A percentile compares a stretch with the other conserved stretches of the same genome.
These are phyloP conservation scores for Eupithecia dodoneata DNA, from an alignment of 2,888 invertebrate species.

Conservation along the genomic window DNA sequence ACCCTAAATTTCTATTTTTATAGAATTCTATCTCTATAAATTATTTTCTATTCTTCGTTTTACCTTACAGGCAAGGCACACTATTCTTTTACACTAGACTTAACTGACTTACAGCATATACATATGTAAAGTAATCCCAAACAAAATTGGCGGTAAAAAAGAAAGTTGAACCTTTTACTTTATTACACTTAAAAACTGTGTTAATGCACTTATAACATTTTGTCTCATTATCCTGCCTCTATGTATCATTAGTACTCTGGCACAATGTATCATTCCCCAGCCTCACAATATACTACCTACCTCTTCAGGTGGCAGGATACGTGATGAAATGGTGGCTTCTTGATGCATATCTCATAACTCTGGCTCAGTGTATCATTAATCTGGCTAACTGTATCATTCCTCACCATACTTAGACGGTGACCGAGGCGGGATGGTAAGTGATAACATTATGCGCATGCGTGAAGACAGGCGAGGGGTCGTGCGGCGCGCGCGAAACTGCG, in stretches of 20 bases:
- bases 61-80: background rate
- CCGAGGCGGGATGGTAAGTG: constrained; percentile 79
- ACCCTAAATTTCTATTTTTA: background rate
- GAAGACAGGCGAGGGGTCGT: constrained; percentile 55
- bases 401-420: constrained; percentile 55
- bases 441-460: constrained; percentile 82
- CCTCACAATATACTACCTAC: background rate
- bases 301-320: background rate
- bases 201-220: background rate
- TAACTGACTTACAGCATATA: background rate
- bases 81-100: background rate
- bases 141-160: background rate
- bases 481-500: constrained; percentile 42
- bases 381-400: background rate
- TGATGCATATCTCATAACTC: background rate
- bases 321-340: background rate
- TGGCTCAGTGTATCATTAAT: background rate
- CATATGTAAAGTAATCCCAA: background rate
- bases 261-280: background rate
- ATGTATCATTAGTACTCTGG: background rate
- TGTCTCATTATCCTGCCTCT: background rate
- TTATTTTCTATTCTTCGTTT: background rate
- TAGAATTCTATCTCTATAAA: background rate
- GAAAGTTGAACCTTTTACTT: background rate
- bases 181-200: background rate